Percentiles rank a stretch among this genome's conserved stretches.
Evolutionary conservation across 2,113 vertebrate species (phyloP).

Genomic region (Mustela nigripes): DNA sequence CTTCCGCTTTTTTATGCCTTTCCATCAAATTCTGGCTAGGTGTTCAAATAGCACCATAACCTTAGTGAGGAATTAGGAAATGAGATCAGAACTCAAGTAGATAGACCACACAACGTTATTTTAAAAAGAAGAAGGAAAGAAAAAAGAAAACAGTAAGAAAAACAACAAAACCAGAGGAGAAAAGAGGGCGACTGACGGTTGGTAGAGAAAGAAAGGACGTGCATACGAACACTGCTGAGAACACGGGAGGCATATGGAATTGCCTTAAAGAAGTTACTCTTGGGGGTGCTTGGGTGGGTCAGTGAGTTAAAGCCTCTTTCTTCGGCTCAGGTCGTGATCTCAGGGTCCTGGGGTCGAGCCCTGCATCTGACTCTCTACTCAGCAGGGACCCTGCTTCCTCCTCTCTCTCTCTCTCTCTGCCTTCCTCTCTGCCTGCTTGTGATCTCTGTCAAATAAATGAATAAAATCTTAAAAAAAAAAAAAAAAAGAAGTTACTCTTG

Average conservation of each 20-base stretch:
- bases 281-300: too few relatives aligned
- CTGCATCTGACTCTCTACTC: too few relatives aligned
- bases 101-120: background rate
- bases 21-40: background rate
- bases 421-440: too few relatives aligned
- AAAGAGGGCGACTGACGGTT: background rate
- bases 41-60: background rate
- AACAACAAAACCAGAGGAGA: too few relatives aligned
- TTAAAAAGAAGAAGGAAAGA: background rate
- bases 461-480: too few relatives aligned
- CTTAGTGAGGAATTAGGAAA: constrained; percentile 12
- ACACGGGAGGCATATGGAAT: accelerated
- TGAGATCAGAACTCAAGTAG: background rate
- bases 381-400: too few relatives aligned
- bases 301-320: too few relatives aligned
- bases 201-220: background rate
- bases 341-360: too few relatives aligned
- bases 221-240: background rate
- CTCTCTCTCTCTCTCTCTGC: too few relatives aligned
- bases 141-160: too few relatives aligned
- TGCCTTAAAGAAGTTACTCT: background rate
- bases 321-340: too few relatives aligned
- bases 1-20: background rate
- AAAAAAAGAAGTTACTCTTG: background rate
- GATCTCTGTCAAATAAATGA: too few relatives aligned